Evolutionary conservation across 2,797 vertebrate species (phyloP).

Genomic region (Ptychobarbus kaznakovi): DNA sequence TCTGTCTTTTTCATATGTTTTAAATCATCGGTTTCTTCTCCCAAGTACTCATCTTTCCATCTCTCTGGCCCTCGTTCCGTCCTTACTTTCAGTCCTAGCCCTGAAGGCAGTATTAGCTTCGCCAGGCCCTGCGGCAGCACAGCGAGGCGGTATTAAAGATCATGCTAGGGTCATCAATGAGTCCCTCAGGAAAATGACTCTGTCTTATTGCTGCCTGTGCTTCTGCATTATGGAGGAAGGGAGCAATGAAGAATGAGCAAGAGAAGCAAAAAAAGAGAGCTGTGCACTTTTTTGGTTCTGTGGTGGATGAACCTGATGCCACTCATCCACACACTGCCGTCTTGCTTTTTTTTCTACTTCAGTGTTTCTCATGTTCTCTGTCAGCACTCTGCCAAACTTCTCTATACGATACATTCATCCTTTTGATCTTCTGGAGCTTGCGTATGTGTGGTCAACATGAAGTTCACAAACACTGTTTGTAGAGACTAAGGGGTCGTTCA

Average conservation of each 20-base stretch:
- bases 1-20: not conserved
- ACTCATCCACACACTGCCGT: not conserved
- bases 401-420: not conserved
- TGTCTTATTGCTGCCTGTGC: constrained; percentile 50
- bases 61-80: constrained; percentile 7
- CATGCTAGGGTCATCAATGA: constrained; percentile 53
- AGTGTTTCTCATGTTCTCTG: not conserved
- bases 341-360: not conserved
- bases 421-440: not conserved
- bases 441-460: constrained; percentile 18
- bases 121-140: constrained; percentile 21
- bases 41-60: not conserved
- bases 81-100: constrained; percentile 28
- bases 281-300: constrained; percentile 1
- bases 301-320: constrained; percentile 48
- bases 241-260: constrained; percentile 37
- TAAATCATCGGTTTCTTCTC: constrained; percentile 19
- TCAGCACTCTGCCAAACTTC: constrained; percentile 19
- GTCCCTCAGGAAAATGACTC: constrained; percentile 56
- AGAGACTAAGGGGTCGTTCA: not conserved
- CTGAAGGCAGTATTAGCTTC: constrained; percentile 38
- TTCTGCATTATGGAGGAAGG: constrained; percentile 50
- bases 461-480: not conserved
- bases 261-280: constrained; percentile 20
- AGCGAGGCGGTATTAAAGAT: constrained; percentile 44